These are phyloP conservation scores for Geophilus truncorum DNA, from an alignment of 2,888 invertebrate species.

Conservation along the genomic window DNA sequence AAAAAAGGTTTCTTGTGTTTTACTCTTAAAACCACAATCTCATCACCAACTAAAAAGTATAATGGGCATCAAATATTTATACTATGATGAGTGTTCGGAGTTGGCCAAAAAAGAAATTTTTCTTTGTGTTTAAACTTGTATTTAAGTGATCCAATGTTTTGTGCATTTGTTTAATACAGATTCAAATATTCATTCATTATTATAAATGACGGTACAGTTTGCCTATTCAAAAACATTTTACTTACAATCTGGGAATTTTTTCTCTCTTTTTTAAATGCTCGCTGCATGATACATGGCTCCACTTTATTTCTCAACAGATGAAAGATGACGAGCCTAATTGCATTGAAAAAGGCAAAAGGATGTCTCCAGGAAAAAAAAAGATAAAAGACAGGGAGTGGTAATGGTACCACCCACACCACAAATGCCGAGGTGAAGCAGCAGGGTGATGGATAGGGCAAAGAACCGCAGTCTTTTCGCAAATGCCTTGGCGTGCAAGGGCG, in stretches of 20 bases:
- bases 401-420: constrained; percentile 22
- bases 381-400: constrained; percentile 13
- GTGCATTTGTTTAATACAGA: not conserved
- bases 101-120: not conserved
- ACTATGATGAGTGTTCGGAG: not conserved
- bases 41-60: not conserved
- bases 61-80: not conserved
- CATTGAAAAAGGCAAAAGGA: constrained; percentile 22
- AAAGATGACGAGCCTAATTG: constrained; percentile 16
- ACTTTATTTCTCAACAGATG: constrained; percentile 20
- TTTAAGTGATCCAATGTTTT: too few relatives aligned
- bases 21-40: not conserved
- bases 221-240: constrained; percentile 1
- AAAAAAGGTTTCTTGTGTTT: constrained; percentile 10
- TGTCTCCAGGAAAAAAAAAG: constrained; percentile 21
- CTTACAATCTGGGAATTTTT: not conserved
- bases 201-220: not conserved
- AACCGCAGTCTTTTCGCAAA: constrained; percentile 20
- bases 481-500: constrained; percentile 20
- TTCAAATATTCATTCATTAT: not conserved
- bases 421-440: constrained; percentile 20
- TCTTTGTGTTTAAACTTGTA: not conserved
- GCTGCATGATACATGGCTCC: not conserved
- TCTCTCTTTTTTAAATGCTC: not conserved
- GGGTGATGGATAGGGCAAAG: constrained; percentile 20